Conservation (phyloP, 2,797 vertebrate species). For the Antennarius maculatus region DNA sequence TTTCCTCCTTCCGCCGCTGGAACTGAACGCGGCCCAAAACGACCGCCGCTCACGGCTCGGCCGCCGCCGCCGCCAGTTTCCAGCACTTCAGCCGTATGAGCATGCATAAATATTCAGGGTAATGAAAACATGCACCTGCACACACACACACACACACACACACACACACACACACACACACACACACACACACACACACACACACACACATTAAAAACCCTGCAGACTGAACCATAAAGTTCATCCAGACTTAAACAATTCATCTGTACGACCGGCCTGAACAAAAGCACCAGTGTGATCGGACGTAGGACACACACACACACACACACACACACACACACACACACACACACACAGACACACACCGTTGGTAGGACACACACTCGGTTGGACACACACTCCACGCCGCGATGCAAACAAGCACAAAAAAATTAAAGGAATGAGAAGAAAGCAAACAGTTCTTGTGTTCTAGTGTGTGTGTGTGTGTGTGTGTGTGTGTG, state of each 20-base stretch:
- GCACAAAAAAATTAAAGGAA: background rate
- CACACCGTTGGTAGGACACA: background rate
- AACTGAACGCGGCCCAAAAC: background rate
- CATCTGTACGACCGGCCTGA: conserved; percentile 38
- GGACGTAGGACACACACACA: conserved; percentile 38
- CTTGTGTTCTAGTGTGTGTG: conserved; percentile 21
- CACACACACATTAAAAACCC: conserved; percentile 22
- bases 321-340: conserved; percentile 33
- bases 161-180: conserved; percentile 17
- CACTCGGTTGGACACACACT: conserved; percentile 4
- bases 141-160: conserved; percentile 11
- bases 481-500: too few relatives aligned
- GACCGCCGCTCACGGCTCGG: conserved; percentile 9
- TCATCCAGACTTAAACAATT: conserved; percentile 41
- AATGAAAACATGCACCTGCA: conserved; percentile 61
- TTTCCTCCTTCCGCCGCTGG: background rate
- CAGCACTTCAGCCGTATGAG: conserved; percentile 60
- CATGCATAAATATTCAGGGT: conserved; percentile 58
- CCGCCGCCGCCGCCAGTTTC: conserved; percentile 37
- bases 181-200: conserved; percentile 25
- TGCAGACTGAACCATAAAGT: conserved; percentile 12
- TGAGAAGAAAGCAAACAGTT: conserved; percentile 49
- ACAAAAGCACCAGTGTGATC: conserved; percentile 66
- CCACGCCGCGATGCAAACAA: conserved; percentile 18
- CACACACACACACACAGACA: conserved; percentile 5